Base-by-base conservation (phyloP, 2,113 vertebrate species). In the Melospiza georgiana region DNA sequence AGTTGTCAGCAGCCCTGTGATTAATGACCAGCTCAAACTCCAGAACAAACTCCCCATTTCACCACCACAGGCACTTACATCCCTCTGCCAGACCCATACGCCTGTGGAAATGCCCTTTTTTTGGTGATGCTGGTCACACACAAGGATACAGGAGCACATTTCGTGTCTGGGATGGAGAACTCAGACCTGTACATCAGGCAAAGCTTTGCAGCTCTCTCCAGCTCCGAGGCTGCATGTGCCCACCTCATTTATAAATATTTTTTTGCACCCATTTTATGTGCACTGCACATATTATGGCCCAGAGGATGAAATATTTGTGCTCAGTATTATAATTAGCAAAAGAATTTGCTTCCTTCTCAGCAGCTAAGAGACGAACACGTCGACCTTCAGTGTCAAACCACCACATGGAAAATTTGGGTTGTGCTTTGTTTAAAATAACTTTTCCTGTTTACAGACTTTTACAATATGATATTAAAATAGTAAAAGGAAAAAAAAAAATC, bases 361-460 rank as follows among this genome's bases (percentile, higher is more conserved):
- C 27, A 9, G 25, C 39, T 33, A 8, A 43, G 88, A 59, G 79
- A 82, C 0, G 2, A 59, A 43, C 10, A 13, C 1, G 3, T 51
- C 11, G 3, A 58, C 87, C 81, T 82, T 85, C 30, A 1, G 28
- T 16, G 84, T 52, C 28, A 51, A 77, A 73, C 3, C 12, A 2
- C 69, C 4, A 6, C 81, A 3, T 4, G 87, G 93, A 93, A 95
- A 91, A 74, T 52, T 55, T 31, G 71, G 84, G 82, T 58, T 55
- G 90, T 55, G 82, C 75, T 55, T 8, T 35, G 49, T 63, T 94
- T 90, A 71, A 94, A 96, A 84, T 51, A 86, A 51, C 80, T 86
- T 92, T 97, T 94, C 93, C 84, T 87, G 89, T 93, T 95, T 82
- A 94, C 81, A 78, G 55, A 30, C 35, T 68, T 80, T 31, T 48